Conservation (phyloP, 1,140 invertebrate genomes). For the Lutraria rhynchaena region DNA sequence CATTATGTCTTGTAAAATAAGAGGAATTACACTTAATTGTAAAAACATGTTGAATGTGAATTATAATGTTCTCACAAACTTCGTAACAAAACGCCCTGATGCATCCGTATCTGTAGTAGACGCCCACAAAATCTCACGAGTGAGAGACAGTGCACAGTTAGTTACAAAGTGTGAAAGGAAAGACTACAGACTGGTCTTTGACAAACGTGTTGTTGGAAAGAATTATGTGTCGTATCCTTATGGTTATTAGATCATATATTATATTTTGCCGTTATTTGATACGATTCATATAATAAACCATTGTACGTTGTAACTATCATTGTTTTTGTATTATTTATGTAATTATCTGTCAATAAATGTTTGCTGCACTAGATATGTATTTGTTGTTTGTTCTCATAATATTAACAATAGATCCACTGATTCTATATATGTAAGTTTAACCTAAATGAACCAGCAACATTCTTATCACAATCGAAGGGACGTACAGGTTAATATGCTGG, state of each 20-base stretch:
- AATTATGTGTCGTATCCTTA: constrained; percentile 11
- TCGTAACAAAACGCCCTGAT: neutral
- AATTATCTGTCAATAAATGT: too few species aligned
- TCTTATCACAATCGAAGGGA: too few species aligned
- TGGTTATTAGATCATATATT: neutral
- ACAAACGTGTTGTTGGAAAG: neutral
- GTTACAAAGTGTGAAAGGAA: neutral
- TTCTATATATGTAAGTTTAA: too few species aligned
- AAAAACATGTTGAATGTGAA: too few species aligned
- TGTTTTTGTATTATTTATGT: too few species aligned
- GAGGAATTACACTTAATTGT: constrained; percentile 59
- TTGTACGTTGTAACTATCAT: too few species aligned
- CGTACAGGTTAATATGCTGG: too few species aligned
- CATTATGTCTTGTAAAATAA: constrained; percentile 20
- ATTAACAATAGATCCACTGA: too few species aligned
- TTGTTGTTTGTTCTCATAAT: too few species aligned
- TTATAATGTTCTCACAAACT: neutral
- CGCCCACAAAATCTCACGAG: constrained; percentile 1
- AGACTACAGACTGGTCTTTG: neutral
- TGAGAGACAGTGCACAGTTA: neutral
- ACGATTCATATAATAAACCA: too few species aligned
- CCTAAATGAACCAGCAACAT: too few species aligned
- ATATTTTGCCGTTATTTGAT: constrained; percentile 18
- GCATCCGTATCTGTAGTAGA: neutral
- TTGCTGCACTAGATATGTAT: too few species aligned